Percentiles rank a stretch among this genome's conserved stretches.
These are phyloP conservation scores for Sylvilagus bachmani DNA, from an alignment of 2,113 vertebrate genomes.

Conservation along the genomic window DNA sequence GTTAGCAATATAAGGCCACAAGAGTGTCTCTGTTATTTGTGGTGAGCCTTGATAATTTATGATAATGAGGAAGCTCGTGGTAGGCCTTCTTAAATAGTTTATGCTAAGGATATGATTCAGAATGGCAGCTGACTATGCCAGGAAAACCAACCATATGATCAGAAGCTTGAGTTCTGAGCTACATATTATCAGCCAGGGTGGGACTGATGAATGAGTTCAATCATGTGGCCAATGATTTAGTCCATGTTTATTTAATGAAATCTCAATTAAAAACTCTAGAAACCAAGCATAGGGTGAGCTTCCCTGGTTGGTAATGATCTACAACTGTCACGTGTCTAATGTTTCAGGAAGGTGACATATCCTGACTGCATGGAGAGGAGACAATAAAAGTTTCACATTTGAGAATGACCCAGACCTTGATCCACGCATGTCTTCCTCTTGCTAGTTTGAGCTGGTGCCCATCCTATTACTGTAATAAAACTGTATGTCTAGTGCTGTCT, in stretches of 20 bases:
- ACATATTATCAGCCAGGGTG: neutral
- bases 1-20: neutral
- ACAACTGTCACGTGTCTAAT: rapidly evolving
- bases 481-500: neutral
- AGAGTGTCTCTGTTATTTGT: neutral
- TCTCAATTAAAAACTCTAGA: neutral
- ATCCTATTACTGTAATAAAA: neutral
- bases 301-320: neutral
- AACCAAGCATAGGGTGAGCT: neutral
- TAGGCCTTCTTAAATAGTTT: neutral
- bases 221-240: neutral
- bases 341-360: neutral
- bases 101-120: neutral
- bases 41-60: neutral
- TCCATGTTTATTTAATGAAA: neutral
- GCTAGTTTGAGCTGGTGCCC: neutral
- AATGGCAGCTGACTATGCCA: neutral
- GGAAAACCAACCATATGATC: neutral
- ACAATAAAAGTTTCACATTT: neutral
- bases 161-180: neutral
- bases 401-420: neutral
- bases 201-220: neutral
- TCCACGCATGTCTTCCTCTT: neutral
- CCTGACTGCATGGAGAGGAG: neutral
- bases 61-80: neutral